phyloP scores from a whole-genome alignment of 2,797 vertebrate genomes.

The Falco cherrug region DNA sequence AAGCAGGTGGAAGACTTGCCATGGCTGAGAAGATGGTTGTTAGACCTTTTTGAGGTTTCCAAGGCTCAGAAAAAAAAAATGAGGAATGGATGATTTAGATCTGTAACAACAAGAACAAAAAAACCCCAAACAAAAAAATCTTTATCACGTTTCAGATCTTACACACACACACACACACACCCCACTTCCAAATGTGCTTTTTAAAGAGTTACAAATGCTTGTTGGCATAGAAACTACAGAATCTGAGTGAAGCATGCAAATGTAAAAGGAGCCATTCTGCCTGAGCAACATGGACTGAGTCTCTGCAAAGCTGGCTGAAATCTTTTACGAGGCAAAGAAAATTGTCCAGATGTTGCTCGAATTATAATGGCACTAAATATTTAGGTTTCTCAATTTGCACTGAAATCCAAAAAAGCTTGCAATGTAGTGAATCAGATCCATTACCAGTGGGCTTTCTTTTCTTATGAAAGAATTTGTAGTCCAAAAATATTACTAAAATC shows the following conservation, averaged over 20 bases:
- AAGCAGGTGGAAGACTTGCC: neutral
- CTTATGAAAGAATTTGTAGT: neutral
- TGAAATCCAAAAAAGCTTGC: neutral
- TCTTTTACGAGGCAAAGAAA: constrained; percentile 23
- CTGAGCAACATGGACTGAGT: neutral
- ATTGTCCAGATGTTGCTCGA: constrained; percentile 40
- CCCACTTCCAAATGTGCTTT: constrained; percentile 21
- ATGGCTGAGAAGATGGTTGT: neutral
- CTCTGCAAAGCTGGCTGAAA: constrained; percentile 8
- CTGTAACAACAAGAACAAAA: neutral
- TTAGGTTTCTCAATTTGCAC: neutral
- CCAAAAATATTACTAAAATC: constrained; percentile 55
- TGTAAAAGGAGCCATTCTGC: constrained; percentile 49
- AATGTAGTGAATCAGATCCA: neutral
- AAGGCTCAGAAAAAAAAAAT: neutral
- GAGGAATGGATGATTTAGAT: neutral
- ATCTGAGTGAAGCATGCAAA: constrained; percentile 23
- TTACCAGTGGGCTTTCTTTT: constrained; percentile 8
- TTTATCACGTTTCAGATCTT: neutral
- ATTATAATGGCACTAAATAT: neutral
- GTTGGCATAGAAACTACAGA: constrained; percentile 74
- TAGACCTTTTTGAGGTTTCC: neutral
- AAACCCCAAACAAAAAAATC: neutral
- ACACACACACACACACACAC: neutral
- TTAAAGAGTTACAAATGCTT: constrained; percentile 50